Conservation (phyloP, 2,113 vertebrate genomes). For the Lepidothrix coronata region DNA sequence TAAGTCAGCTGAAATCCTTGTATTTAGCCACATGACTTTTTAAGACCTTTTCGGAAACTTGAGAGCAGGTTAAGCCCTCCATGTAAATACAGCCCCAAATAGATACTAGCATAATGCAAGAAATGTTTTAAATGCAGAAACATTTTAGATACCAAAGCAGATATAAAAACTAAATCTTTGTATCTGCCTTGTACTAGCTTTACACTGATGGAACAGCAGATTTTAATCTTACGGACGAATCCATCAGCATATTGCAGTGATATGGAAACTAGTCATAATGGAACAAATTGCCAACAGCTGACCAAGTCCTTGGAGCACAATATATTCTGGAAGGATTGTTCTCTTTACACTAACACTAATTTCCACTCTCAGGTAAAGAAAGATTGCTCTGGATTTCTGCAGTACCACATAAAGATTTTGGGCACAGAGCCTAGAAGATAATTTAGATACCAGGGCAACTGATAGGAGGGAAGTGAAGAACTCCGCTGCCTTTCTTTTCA, state of each 20-base stretch:
- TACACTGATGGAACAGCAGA: slow-evolving; percentile 1
- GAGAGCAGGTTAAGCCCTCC: background rate
- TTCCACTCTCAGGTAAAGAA: slow-evolving; percentile 10
- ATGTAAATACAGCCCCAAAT: background rate
- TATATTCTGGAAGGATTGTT: background rate
- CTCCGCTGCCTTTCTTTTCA: background rate
- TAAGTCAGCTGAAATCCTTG: background rate
- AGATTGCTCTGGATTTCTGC: slow-evolving; percentile 3
- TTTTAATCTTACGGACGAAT: slow-evolving; percentile 21
- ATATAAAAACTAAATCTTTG: background rate
- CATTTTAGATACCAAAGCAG: background rate
- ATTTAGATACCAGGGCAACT: slow-evolving; percentile 2
- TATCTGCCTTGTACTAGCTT: background rate
- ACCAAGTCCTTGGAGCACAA: slow-evolving; percentile 1
- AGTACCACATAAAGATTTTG: background rate
- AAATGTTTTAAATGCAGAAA: slow-evolving; percentile 16
- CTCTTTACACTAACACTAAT: slow-evolving; percentile 8
- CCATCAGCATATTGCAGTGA: background rate
- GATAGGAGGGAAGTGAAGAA: background rate
- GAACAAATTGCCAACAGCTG: slow-evolving; percentile 16
- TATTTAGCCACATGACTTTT: background rate
- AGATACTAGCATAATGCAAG: background rate
- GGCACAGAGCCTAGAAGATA: slow-evolving; percentile 17
- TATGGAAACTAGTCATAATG: background rate
- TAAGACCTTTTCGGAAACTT: background rate